A percentile compares a stretch with the other conserved stretches of the same genome.
phyloP scores from a whole-genome alignment of 2,888 invertebrate species.

The Troglohyphantes excavatus region DNA sequence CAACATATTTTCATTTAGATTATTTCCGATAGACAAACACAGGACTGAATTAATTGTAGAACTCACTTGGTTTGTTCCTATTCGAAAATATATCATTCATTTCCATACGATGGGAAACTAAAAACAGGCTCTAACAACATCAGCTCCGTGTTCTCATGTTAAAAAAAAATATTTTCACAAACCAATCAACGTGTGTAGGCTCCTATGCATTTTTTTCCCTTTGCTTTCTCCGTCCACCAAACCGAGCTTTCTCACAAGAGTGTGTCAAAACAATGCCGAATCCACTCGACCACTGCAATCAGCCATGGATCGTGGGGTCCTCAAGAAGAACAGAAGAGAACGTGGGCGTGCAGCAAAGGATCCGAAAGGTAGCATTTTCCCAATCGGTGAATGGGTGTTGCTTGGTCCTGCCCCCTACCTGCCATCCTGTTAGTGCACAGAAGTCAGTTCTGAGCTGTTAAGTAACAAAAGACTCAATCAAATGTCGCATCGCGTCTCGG shows the following conservation, averaged over 20 bases:
- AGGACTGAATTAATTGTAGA: no score
- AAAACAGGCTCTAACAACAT: no score
- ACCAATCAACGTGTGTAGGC: no score
- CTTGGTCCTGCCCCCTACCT: slow-evolving; percentile 2
- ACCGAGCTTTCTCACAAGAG: neutral
- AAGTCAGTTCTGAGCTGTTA: slow-evolving; percentile 57
- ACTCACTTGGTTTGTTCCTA: no score
- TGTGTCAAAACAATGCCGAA: neutral
- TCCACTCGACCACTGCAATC: neutral
- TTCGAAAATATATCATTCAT: no score
- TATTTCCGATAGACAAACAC: no score
- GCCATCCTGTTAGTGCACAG: slow-evolving; percentile 54
- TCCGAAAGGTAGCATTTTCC: slow-evolving; percentile 41
- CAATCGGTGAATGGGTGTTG: slow-evolving; percentile 29
- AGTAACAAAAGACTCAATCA: slow-evolving; percentile 67
- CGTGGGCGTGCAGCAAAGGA: slow-evolving; percentile 45
- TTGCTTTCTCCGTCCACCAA: no score
- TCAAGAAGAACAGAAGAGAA: neutral
- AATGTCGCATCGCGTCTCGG: slow-evolving; percentile 54
- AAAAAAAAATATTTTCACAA: no score
- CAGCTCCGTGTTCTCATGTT: no score
- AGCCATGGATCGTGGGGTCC: neutral
- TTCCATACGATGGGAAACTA: no score
- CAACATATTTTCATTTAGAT: no score
- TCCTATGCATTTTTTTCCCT: no score